These are phyloP conservation scores for Erebia aethiops DNA, from an alignment of 2,888 invertebrate genomes.

Conservation along the genomic window DNA sequence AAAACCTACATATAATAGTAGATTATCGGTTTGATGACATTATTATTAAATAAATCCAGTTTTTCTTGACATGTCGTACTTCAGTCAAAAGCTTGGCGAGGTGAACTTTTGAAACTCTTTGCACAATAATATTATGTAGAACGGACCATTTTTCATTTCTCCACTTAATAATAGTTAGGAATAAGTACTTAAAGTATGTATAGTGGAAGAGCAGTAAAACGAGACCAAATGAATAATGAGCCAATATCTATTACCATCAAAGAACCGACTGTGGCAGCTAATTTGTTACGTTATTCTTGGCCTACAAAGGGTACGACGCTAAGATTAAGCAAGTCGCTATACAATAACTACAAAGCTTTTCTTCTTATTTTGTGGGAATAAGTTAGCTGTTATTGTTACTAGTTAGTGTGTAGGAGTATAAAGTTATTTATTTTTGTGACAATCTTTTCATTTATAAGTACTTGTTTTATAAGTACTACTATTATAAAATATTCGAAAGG, in stretches of 20 bases:
- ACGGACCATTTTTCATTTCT: too few species aligned
- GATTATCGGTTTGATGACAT: too few species aligned
- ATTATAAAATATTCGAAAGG: too few species aligned
- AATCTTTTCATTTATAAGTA: too few species aligned
- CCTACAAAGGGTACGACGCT: conserved; percentile 33
- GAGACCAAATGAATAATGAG: conserved; percentile 42
- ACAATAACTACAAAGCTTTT: conserved; percentile 22
- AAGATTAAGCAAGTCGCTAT: conserved; percentile 13
- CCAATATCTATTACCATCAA: conserved; percentile 43
- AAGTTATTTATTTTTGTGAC: not conserved
- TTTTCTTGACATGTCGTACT: too few species aligned
- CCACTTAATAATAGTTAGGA: too few species aligned
- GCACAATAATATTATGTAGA: too few species aligned
- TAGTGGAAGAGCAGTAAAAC: conserved; percentile 29
- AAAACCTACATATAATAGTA: too few species aligned
- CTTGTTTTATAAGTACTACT: too few species aligned
- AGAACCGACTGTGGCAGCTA: conserved; percentile 44
- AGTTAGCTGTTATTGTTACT: not conserved
- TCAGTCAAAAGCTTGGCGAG: too few species aligned
- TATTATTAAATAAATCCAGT: not conserved
- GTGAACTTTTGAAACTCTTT: too few species aligned
- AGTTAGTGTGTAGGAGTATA: not conserved
- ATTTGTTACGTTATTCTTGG: conserved; percentile 43
- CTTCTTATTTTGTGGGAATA: conserved; percentile 7
- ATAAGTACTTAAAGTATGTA: not conserved